phyloP scores from a whole-genome alignment of 2,113 vertebrate species.

The Lepus timidus region DNA sequence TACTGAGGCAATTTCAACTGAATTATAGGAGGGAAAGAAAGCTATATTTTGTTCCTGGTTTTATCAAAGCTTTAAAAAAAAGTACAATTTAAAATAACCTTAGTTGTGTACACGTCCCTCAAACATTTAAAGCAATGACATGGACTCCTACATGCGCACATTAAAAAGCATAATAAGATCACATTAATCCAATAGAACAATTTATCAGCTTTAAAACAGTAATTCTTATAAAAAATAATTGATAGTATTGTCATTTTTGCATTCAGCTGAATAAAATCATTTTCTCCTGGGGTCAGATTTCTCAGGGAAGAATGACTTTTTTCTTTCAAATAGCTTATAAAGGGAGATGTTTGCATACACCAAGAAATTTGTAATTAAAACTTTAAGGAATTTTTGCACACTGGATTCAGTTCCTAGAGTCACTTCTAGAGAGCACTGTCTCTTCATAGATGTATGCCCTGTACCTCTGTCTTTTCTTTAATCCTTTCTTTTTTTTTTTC shows the following conservation, averaged over 20 bases:
- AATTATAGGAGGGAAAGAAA: background rate
- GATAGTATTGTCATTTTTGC: background rate
- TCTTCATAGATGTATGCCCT: background rate
- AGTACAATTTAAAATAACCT: conserved; percentile 5
- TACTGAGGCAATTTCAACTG: background rate
- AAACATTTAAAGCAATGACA: background rate
- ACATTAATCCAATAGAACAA: background rate
- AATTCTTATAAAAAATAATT: conserved; percentile 13
- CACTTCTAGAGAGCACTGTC: background rate
- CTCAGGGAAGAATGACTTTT: background rate
- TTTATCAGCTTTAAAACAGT: background rate
- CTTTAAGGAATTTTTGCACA: background rate
- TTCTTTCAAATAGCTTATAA: background rate
- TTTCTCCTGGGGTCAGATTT: background rate
- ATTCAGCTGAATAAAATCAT: background rate
- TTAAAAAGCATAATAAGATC: background rate
- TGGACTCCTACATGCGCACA: background rate
- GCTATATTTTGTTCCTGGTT: background rate
- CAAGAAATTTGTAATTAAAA: conserved; percentile 3
- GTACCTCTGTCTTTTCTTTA: background rate
- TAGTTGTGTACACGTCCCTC: background rate
- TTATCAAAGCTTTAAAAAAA: conserved; percentile 16
- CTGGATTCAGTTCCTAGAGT: background rate
- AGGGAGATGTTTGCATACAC: background rate
- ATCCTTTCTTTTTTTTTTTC: background rate